phyloP scores from a whole-genome alignment of 2,888 invertebrate genomes.

The Thymelicus lineola region DNA sequence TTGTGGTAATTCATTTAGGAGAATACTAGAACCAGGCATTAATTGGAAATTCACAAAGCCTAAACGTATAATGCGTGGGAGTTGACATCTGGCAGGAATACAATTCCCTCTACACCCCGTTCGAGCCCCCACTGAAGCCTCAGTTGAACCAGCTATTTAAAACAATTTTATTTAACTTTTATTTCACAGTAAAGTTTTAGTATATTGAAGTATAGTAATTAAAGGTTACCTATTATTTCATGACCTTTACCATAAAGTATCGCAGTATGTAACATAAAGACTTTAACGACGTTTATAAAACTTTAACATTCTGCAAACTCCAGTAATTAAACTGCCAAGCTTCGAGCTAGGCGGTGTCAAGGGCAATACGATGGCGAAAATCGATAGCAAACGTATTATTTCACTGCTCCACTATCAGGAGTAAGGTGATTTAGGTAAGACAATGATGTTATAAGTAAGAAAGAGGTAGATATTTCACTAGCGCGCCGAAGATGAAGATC shows the following conservation, averaged over 20 bases:
- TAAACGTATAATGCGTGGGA: too few species aligned
- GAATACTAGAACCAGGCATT: not conserved
- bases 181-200: too few species aligned
- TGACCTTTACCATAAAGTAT: not conserved
- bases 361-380: slow-evolving; percentile 23
- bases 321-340: slow-evolving; percentile 21
- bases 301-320: slow-evolving; percentile 9
- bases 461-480: too few species aligned
- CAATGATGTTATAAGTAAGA: too few species aligned
- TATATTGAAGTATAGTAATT: too few species aligned
- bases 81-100: too few species aligned
- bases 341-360: slow-evolving; percentile 3
- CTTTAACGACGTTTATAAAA: not conserved
- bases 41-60: not conserved
- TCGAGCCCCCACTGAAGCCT: too few species aligned
- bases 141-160: too few species aligned
- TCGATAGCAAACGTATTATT: slow-evolving; percentile 22
- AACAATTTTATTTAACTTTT: too few species aligned
- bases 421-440: not conserved
- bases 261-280: not conserved
- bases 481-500: too few species aligned
- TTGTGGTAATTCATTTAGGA: not conserved
- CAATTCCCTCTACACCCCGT: too few species aligned
- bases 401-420: slow-evolving; percentile 12
- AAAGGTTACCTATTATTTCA: too few species aligned